Percentiles rank a stretch among this genome's conserved stretches.
These are phyloP conservation scores for Dendrophyllia cribrosa DNA, from an alignment of 64 coral and sea anemone genomes.

Conservation along the genomic window DNA sequence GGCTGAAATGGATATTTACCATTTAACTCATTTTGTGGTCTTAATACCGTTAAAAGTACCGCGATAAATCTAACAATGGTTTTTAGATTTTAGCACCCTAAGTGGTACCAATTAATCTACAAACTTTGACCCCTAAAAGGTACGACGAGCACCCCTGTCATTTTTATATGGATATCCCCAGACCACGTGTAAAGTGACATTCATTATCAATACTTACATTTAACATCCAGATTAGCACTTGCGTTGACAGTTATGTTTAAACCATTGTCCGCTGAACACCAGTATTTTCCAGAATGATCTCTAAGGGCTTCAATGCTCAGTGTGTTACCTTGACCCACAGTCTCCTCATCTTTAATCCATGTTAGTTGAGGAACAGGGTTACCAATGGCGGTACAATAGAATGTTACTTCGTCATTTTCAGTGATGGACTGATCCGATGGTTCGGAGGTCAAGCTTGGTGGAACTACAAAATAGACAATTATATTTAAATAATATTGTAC, in stretches of 20 bases:
- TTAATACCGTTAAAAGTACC: too few relatives aligned
- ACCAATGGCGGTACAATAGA: not conserved
- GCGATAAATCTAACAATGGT: too few relatives aligned
- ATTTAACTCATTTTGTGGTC: too few relatives aligned
- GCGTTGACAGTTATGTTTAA: not conserved
- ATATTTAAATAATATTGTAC: too few relatives aligned
- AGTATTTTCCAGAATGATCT: not conserved
- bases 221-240: conserved; percentile 13
- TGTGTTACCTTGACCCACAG: not conserved
- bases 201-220: not conserved
- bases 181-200: too few relatives aligned
- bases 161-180: too few relatives aligned
- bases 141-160: not conserved
- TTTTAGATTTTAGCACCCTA: too few relatives aligned
- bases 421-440: not conserved
- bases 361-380: not conserved
- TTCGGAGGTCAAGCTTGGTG: not conserved
- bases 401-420: not conserved
- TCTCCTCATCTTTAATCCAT: not conserved
- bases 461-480: not conserved
- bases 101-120: too few relatives aligned
- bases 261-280: not conserved
- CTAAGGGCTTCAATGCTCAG: not conserved
- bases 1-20: too few relatives aligned
- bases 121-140: too few relatives aligned